Evolutionary conservation across 1,140 invertebrate genomes (phyloP).

Genomic region (Euschistus heros): DNA sequence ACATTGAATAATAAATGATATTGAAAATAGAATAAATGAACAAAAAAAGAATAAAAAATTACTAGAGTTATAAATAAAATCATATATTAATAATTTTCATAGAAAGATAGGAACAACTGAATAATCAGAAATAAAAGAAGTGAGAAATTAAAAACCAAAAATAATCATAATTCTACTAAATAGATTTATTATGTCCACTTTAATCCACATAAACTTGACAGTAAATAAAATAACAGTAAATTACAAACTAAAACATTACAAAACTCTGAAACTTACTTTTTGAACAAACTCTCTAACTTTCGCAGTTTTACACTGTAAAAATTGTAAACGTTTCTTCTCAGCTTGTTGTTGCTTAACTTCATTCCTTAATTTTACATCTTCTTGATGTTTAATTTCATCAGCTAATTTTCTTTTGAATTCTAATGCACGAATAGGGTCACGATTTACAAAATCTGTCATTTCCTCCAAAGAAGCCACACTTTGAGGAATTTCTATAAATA

Average conservation of each 20-base stretch:
- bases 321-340: constrained; percentile 60
- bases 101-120: too few relatives aligned
- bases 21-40: too few relatives aligned
- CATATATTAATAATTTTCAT: too few relatives aligned
- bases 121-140: too few relatives aligned
- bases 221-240: too few relatives aligned
- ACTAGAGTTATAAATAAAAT: background rate
- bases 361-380: constrained; percentile 66
- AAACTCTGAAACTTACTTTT: constrained; percentile 42
- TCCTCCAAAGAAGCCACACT: constrained; percentile 51
- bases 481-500: constrained; percentile 9
- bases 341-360: constrained; percentile 68
- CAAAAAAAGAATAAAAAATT: background rate
- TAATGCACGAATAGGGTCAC: constrained; percentile 78
- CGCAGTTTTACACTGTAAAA: constrained; percentile 73
- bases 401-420: constrained; percentile 89
- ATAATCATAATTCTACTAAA: too few relatives aligned
- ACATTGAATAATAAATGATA: too few relatives aligned
- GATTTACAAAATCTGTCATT: constrained; percentile 60
- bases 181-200: too few relatives aligned
- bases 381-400: constrained; percentile 66
- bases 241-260: too few relatives aligned
- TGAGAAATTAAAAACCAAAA: too few relatives aligned
- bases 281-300: constrained; percentile 75
- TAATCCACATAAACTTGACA: too few relatives aligned